Base-by-base conservation (phyloP, 1,140 invertebrate species). In the Triops longicaudatus region DNA sequence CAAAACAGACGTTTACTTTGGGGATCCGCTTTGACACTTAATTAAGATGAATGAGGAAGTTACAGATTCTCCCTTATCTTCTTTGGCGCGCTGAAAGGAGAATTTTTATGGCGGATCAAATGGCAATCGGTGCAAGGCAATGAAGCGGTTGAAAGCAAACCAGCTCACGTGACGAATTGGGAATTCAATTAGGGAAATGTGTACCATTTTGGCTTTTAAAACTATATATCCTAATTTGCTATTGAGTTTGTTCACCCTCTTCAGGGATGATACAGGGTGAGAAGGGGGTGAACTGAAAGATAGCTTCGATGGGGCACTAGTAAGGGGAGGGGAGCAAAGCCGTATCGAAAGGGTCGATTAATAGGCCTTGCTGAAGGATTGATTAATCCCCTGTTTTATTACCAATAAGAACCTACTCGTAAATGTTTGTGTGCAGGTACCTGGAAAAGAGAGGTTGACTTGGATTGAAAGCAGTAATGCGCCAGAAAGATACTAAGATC, bases 171-270 rank as follows among this genome's bases (percentile, higher is more conserved):
- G 50, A 63, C 50, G 50, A 63, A 63, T 63, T 63, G 50, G 50
- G 50, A 63, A 63, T 63, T 63, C 14, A 63, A 63, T 63, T 63
- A 63, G 50, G 50, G 50, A 63, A 63, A 63, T 63, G 50, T 63
- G 22, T 63, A 63, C 22, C 50, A 17, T 63, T 63, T 63, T 37
- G 31, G 50, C 50, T 63, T 63, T 63, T 37, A 37, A 63, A 63
- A 63, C 50, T 22, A 63, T 63, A 63, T 63, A 63, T 63, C 50
- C 50, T 22, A 63, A 63, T 63, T 63, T 63, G 50, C 50, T 63
- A 22, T 22, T 63, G 17, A 63, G 17, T 63, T n/a, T 37, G 31
- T 7, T 37, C 31, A 37, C 31, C 17, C 50, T 17, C 14, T 5
- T n/a, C 22, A 63, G 50, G 50, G 50, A 63, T 3, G 50, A 22